These are phyloP conservation scores for Agriotes lineatus DNA, from an alignment of 2,888 invertebrate genomes.

Conservation along the genomic window DNA sequence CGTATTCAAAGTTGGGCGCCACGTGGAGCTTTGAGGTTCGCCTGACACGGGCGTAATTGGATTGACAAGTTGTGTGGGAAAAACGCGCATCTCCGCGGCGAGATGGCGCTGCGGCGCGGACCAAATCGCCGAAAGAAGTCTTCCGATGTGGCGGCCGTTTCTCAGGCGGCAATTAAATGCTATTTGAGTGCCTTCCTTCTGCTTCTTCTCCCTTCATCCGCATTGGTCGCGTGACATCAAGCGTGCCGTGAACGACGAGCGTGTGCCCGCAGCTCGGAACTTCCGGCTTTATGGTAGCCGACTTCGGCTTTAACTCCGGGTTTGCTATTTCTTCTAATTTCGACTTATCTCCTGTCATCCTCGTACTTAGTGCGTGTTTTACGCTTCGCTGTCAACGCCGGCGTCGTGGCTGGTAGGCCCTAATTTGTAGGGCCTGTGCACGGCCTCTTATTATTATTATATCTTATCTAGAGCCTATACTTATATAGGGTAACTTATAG, in stretches of 20 bases:
- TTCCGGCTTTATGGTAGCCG: constrained; percentile 49
- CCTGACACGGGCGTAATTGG: too few relatives aligned
- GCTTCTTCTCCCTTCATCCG: constrained; percentile 39
- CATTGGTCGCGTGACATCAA: constrained; percentile 52
- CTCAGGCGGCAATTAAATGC: constrained; percentile 25
- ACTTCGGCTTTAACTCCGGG: constrained; percentile 38
- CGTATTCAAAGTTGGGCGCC: not conserved
- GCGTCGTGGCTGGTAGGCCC: too few relatives aligned
- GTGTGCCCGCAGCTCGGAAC: constrained; percentile 49
- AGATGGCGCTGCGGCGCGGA: too few relatives aligned
- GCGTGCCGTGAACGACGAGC: constrained; percentile 50
- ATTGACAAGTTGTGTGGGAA: too few relatives aligned
- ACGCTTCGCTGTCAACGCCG: too few relatives aligned
- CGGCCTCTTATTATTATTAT: too few relatives aligned
- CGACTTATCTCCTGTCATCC: not conserved
- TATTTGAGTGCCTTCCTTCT: constrained; percentile 22
- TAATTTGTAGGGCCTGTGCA: too few relatives aligned
- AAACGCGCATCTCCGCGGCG: too few relatives aligned
- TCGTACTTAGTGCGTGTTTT: too few relatives aligned
- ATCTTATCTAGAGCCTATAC: too few relatives aligned
- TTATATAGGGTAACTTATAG: too few relatives aligned
- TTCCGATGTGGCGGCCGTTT: constrained; percentile 3
- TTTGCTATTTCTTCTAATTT: not conserved
- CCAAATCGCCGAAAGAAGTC: too few relatives aligned
- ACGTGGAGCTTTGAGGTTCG: not conserved